Percentiles rank a stretch among this genome's conserved stretches.
Evolutionary conservation across 92 coral and sea anemone genomes (phyloP).

Genomic region (Epizoanthus ramosus): DNA sequence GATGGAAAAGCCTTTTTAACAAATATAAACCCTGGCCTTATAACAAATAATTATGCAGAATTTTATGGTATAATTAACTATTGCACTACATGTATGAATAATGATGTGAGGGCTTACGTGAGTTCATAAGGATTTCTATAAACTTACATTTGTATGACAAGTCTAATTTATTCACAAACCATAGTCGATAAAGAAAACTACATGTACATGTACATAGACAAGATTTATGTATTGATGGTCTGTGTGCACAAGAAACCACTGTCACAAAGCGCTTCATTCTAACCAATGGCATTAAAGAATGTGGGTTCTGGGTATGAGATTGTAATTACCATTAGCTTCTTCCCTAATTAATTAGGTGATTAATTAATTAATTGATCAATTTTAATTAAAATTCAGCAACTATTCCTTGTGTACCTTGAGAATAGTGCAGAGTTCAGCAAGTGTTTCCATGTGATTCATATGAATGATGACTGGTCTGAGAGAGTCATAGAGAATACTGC

Average conservation of each 20-base stretch:
- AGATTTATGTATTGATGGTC: background rate
- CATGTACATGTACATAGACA: too few relatives aligned
- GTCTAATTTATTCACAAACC: too few relatives aligned
- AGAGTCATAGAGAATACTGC: conserved; percentile 85
- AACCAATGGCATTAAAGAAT: background rate
- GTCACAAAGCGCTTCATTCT: too few relatives aligned
- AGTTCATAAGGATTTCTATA: background rate
- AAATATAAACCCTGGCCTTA: too few relatives aligned
- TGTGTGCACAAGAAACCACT: too few relatives aligned
- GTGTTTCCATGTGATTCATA: conserved; percentile 98
- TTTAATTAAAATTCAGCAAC: too few relatives aligned
- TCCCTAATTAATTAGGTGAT: too few relatives aligned
- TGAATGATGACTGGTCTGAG: conserved; percentile 96
- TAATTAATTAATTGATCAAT: too few relatives aligned
- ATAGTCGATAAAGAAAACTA: background rate
- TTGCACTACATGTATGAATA: too few relatives aligned
- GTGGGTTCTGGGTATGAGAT: background rate
- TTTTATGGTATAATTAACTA: background rate
- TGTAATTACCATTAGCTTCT: too few relatives aligned
- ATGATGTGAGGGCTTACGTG: background rate
- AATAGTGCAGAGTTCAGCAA: conserved; percentile 93
- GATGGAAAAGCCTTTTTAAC: background rate
- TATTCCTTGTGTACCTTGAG: conserved; percentile 71
- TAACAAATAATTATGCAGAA: background rate
- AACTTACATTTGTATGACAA: too few relatives aligned